Evolutionary conservation across 1,140 invertebrate genomes (phyloP).

Genomic region (Zaprionus nigranus): DNA sequence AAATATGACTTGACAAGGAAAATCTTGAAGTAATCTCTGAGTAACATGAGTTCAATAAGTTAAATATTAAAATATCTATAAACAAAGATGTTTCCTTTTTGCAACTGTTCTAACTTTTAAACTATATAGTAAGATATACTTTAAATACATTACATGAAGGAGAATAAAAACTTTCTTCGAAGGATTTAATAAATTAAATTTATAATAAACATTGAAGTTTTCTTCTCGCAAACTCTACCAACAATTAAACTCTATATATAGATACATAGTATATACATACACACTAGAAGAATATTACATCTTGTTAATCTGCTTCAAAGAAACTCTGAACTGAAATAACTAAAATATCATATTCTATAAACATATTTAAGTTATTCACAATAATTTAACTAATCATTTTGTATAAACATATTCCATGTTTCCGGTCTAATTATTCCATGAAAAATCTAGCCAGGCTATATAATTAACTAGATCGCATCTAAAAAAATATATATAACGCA

Average conservation of each 20-base stretch:
- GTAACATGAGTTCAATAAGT: background rate
- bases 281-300: background rate
- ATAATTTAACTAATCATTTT: background rate
- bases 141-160: background rate
- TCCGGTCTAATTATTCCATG: constrained; percentile 1
- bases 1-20: background rate
- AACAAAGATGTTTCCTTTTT: background rate
- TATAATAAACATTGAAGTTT: background rate
- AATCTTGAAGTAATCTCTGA: background rate
- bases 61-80: background rate
- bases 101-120: background rate
- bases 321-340: background rate
- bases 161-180: no score
- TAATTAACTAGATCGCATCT: constrained; percentile 3
- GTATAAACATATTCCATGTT: background rate
- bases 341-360: background rate
- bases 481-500: background rate
- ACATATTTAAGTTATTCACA: background rate
- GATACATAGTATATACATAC: background rate
- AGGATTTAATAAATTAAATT: background rate
- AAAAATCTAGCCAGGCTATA: background rate
- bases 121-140: background rate
- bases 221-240: background rate
- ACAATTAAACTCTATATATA: background rate
- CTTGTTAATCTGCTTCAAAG: background rate